phyloP scores from a whole-genome alignment of 2,113 vertebrate species.

The Ictalurus furcatus region DNA sequence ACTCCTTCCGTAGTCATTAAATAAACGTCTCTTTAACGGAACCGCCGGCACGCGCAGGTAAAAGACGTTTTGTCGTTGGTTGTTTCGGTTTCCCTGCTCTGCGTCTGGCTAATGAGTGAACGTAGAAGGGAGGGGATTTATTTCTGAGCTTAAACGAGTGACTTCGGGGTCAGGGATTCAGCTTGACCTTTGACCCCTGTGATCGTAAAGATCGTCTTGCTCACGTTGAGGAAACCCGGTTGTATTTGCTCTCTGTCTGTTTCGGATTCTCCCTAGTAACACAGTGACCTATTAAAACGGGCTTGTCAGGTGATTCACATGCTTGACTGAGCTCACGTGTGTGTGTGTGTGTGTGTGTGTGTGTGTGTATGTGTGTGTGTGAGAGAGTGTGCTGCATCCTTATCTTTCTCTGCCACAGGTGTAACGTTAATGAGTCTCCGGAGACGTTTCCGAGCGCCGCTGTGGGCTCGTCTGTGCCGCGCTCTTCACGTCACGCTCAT shows the following conservation, averaged over 20 bases:
- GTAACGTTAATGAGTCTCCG: conserved; percentile 14
- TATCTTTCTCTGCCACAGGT: not conserved
- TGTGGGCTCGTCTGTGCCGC: not conserved
- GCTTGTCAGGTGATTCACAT: not conserved
- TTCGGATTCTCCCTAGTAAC: conserved; percentile 4
- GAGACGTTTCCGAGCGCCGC: not conserved
- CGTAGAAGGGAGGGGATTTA: not conserved
- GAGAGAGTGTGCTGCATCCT: not conserved
- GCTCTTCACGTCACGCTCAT: not conserved
- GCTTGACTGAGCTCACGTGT: conserved; percentile 31
- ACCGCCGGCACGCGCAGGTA: not conserved
- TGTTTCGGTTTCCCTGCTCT: not conserved
- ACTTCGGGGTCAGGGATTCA: not conserved
- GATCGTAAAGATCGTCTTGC: not conserved
- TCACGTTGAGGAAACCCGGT: not conserved
- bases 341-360: conserved; percentile 3
- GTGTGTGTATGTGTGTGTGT: conserved; percentile 6
- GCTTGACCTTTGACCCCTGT: conserved; percentile 6
- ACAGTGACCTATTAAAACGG: conserved; percentile 17
- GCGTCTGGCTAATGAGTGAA: conserved; percentile 10
- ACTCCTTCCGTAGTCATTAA: too few species aligned
- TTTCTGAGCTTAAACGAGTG: not conserved
- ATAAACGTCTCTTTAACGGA: not conserved
- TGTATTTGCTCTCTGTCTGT: conserved; percentile 3
- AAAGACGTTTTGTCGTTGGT: not conserved